Evolutionary conservation across 92 coral and sea anemone genomes (phyloP).

Genomic region (Virgularia gustaviana): DNA sequence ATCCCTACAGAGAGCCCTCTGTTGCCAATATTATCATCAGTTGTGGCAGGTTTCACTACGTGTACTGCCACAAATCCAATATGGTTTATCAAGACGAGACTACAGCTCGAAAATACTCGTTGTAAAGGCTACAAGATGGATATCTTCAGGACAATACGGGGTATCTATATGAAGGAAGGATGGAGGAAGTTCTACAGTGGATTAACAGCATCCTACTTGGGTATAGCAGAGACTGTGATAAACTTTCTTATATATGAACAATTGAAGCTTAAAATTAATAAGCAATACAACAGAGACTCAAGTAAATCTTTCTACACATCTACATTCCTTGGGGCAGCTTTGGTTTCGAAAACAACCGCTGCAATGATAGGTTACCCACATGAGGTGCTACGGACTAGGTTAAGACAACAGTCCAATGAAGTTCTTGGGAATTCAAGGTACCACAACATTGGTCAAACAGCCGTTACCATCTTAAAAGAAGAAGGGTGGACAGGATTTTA

Average conservation of each 20-base stretch:
- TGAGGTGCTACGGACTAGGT: constrained; percentile 46
- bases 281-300: constrained; percentile 15
- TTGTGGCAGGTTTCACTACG: constrained; percentile 42
- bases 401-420: constrained; percentile 47
- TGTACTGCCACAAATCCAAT: constrained; percentile 47
- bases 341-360: constrained; percentile 34
- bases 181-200: constrained; percentile 42
- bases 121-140: constrained; percentile 15
- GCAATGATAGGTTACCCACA: constrained; percentile 45
- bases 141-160: constrained; percentile 4
- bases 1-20: constrained; percentile 18
- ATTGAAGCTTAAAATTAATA: constrained; percentile 25
- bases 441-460: constrained; percentile 32
- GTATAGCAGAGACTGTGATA: constrained; percentile 38
- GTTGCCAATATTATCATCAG: constrained; percentile 28
- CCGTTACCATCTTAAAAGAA: constrained; percentile 26
- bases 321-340: constrained; percentile 11
- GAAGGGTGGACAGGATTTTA: constrained; percentile 54
- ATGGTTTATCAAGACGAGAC: constrained; percentile 53
- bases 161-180: constrained; percentile 37
- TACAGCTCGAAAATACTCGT: constrained; percentile 36
- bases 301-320: constrained; percentile 10
- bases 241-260: constrained; percentile 41
- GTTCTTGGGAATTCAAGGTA: constrained; percentile 44
- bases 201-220: constrained; percentile 45